phyloP scores from a whole-genome alignment of 2,888 invertebrate species.

The Ophioninae sp. region DNA sequence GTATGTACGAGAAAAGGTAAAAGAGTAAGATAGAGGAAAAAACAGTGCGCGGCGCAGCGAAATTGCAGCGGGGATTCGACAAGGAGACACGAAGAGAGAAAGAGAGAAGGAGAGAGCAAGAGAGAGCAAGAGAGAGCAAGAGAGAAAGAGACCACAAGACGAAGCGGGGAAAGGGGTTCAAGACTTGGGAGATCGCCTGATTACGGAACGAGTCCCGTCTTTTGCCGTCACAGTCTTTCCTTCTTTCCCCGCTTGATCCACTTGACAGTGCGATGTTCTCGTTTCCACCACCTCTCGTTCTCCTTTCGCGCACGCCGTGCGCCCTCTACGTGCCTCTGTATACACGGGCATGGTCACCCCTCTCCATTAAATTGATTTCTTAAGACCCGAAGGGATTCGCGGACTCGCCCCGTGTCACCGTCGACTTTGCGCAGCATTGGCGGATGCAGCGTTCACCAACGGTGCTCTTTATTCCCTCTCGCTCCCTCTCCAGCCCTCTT shows the following conservation, averaged over 20 bases:
- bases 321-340: slow-evolving; percentile 2
- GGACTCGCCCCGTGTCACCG: slow-evolving; percentile 65
- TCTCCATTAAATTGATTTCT: slow-evolving; percentile 75
- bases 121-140: slow-evolving; percentile 55
- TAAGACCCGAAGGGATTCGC: slow-evolving; percentile 79
- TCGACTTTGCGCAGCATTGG: slow-evolving; percentile 66
- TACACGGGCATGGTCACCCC: slow-evolving; percentile 50
- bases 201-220: slow-evolving; percentile 77
- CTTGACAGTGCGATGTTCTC: slow-evolving; percentile 70
- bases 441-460: slow-evolving; percentile 63
- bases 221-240: slow-evolving; percentile 73
- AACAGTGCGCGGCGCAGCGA: slow-evolving; percentile 58
- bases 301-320: slow-evolving; percentile 64
- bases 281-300: slow-evolving; percentile 67
- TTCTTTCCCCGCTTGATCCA: slow-evolving; percentile 77
- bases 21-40: slow-evolving; percentile 50
- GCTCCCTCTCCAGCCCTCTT: slow-evolving; percentile 57
- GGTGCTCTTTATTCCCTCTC: slow-evolving; percentile 56
- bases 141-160: slow-evolving; percentile 65
- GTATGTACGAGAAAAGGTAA: slow-evolving; percentile 47
- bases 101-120: slow-evolving; percentile 58
- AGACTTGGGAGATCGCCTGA: slow-evolving; percentile 75
- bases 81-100: slow-evolving; percentile 49
- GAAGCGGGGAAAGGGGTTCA: slow-evolving; percentile 55
- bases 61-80: slow-evolving; percentile 61